Percentiles rank a stretch among this genome's conserved stretches.
Evolutionary conservation across 2,888 invertebrate genomes (phyloP).

Genomic region (Adineta ricciae): DNA sequence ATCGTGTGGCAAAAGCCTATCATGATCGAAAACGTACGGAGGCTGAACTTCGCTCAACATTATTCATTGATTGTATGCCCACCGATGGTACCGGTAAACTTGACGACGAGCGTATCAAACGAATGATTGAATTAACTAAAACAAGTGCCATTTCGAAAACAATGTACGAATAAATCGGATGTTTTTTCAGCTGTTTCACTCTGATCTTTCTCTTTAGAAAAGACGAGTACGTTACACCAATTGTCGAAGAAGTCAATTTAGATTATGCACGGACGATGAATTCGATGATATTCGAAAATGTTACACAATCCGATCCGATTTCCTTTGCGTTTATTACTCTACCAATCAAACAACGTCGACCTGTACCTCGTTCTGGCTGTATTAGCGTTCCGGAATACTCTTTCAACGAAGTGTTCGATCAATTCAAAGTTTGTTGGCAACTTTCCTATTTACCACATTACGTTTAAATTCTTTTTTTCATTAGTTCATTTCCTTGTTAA

Average conservation of each 20-base stretch:
- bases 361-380: slow-evolving; percentile 42
- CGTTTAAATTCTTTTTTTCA: not conserved
- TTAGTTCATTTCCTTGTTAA: slow-evolving; percentile 49
- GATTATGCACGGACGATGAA: slow-evolving; percentile 51
- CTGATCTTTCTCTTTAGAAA: slow-evolving; percentile 38
- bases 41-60: slow-evolving; percentile 57
- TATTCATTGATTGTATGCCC: slow-evolving; percentile 66
- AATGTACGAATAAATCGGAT: not conserved
- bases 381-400: slow-evolving; percentile 47
- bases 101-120: slow-evolving; percentile 50
- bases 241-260: slow-evolving; percentile 49
- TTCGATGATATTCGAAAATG: slow-evolving; percentile 49
- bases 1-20: slow-evolving; percentile 62
- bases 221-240: slow-evolving; percentile 46
- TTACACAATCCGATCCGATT: slow-evolving; percentile 43
- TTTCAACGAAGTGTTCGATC: slow-evolving; percentile 39
- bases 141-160: slow-evolving; percentile 27
- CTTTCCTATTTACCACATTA: not conserved
- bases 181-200: not conserved
- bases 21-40: slow-evolving; percentile 44
- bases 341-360: slow-evolving; percentile 38
- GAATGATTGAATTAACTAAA: slow-evolving; percentile 48
- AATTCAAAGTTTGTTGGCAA: not conserved
- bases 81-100: slow-evolving; percentile 58
- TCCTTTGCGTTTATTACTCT: slow-evolving; percentile 50